A percentile compares a stretch with the other conserved stretches of the same genome.
Conservation (phyloP, 2,797 vertebrate genomes). For the Rhincodon typus region DNA sequence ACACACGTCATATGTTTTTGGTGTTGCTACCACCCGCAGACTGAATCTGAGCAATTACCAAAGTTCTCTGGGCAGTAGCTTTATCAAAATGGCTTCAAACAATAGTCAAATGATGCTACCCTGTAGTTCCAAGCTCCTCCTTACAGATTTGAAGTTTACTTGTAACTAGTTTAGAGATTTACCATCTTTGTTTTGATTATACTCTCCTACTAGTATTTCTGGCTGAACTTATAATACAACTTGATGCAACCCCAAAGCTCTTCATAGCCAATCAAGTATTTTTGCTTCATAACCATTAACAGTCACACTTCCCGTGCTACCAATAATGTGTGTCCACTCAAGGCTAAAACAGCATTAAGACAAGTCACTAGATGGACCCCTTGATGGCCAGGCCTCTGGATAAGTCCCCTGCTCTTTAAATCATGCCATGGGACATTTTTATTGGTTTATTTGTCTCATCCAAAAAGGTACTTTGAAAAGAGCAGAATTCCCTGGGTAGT, state of each 20-base stretch:
- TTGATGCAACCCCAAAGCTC: background rate
- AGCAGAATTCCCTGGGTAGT: background rate
- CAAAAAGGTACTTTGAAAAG: background rate
- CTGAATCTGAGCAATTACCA: too few relatives aligned
- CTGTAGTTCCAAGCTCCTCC: background rate
- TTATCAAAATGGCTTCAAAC: background rate
- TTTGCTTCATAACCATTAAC: background rate
- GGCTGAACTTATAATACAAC: background rate
- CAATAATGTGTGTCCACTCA: background rate
- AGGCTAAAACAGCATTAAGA: too few relatives aligned
- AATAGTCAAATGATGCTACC: background rate
- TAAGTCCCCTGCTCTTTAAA: background rate
- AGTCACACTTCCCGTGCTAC: too few relatives aligned
- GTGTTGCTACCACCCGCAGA: background rate
- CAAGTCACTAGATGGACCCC: background rate
- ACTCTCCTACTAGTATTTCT: too few relatives aligned
- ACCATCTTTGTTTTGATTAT: background rate
- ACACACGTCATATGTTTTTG: background rate
- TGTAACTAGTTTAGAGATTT: background rate
- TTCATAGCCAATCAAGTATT: background rate
- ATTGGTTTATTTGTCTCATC: background rate
- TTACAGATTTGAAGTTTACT: background rate
- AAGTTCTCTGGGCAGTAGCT: too few relatives aligned
- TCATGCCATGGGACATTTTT: background rate
- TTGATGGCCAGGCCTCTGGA: background rate